phyloP scores from a whole-genome alignment of 1,140 invertebrate genomes.

The Neotoxoptera formosana region DNA sequence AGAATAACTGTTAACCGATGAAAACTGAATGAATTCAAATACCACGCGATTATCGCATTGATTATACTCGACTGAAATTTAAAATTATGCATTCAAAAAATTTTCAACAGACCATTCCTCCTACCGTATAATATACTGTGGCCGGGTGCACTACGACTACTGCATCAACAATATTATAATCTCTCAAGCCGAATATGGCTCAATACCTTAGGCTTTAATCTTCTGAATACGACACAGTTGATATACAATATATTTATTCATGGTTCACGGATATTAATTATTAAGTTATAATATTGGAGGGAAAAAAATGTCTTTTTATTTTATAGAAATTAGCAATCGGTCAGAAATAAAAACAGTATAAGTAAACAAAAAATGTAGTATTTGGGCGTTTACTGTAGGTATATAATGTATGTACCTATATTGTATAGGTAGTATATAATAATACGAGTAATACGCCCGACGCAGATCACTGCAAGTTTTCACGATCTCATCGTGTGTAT shows the following conservation, averaged over 20 bases:
- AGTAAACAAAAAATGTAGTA: too few relatives aligned
- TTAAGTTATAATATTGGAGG: not conserved
- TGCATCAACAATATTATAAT: too few relatives aligned
- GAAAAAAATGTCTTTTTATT: not conserved
- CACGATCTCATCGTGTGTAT: constrained; percentile 30
- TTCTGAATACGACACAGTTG: not conserved
- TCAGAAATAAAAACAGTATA: not conserved
- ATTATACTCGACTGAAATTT: not conserved
- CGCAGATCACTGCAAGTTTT: not conserved
- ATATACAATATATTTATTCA: not conserved
- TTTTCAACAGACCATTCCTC: not conserved
- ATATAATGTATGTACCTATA: too few relatives aligned
- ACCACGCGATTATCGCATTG: not conserved
- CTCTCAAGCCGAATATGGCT: not conserved
- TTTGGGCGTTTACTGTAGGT: too few relatives aligned
- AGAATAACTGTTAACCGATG: not conserved
- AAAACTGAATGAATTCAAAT: not conserved
- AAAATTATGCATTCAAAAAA: not conserved
- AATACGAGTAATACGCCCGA: not conserved
- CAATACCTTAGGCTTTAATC: not conserved
- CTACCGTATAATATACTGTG: not conserved
- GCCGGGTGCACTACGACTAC: too few relatives aligned
- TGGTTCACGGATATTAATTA: not conserved
- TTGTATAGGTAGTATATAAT: not conserved
- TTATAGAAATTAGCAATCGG: not conserved